Evolutionary conservation across 2,113 vertebrate genomes (phyloP).

Genomic region (Rhadina sibilatrix): DNA sequence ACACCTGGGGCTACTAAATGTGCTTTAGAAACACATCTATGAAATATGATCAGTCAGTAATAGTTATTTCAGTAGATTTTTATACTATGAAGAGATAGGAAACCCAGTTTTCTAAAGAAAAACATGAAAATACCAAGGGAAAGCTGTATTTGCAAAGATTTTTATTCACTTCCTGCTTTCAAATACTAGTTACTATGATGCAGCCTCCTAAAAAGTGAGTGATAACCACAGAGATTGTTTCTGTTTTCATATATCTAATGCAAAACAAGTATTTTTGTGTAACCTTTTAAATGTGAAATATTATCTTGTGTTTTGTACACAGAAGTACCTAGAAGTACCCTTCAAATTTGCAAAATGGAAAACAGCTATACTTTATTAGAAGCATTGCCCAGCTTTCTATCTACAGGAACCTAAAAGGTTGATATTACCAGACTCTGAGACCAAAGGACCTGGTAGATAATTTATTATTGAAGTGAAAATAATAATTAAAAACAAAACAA

Average conservation of each 20-base stretch:
- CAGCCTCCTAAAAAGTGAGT: not conserved
- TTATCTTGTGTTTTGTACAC: not conserved
- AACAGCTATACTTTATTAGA: not conserved
- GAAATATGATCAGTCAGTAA: not conserved
- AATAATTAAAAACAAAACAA: not conserved
- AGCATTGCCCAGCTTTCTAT: not conserved
- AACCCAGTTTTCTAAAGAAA: not conserved
- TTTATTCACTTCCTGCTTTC: not conserved
- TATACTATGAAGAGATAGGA: not conserved
- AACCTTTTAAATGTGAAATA: not conserved
- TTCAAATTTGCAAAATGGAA: not conserved
- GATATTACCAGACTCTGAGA: not conserved
- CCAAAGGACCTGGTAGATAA: not conserved
- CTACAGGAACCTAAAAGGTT: not conserved
- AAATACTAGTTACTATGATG: not conserved
- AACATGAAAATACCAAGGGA: not conserved
- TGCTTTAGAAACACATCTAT: not conserved
- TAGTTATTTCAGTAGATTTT: not conserved
- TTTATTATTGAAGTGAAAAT: not conserved
- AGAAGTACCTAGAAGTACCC: not conserved
- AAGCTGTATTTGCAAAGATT: not conserved
- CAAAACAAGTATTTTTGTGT: not conserved
- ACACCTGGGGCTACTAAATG: not conserved
- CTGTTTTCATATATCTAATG: not conserved
- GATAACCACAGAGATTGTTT: not conserved